Conservation (phyloP, 2,797 vertebrate species). For the Gila robusta region DNA sequence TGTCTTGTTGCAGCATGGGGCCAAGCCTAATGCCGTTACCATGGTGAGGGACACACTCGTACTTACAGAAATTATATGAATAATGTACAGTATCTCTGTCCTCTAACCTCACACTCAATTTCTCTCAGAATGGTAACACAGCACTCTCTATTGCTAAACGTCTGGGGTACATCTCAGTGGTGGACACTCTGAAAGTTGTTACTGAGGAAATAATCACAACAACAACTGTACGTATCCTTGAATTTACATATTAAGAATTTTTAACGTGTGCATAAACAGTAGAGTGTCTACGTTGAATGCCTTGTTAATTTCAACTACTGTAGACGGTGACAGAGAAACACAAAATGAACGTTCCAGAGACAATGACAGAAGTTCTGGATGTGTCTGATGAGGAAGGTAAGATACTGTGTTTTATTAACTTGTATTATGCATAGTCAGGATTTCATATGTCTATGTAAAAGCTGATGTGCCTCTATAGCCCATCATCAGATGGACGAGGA, state of each 20-base stretch:
- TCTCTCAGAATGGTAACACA: slow-evolving; percentile 94
- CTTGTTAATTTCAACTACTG: background rate
- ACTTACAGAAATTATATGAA: slow-evolving; percentile 18
- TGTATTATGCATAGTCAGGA: background rate
- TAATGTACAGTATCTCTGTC: background rate
- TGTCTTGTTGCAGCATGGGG: slow-evolving; percentile 89
- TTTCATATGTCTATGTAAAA: slow-evolving; percentile 36
- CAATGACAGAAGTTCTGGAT: slow-evolving; percentile 97
- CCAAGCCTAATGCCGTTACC: slow-evolving; percentile 92
- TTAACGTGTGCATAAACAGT: background rate
- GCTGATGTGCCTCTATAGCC: slow-evolving; percentile 79
- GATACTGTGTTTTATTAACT: slow-evolving; percentile 54
- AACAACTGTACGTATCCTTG: slow-evolving; percentile 86
- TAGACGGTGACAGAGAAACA: slow-evolving; percentile 98
- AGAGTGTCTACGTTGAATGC: background rate
- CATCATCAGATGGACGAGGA: slow-evolving; percentile 83
- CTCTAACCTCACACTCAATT: background rate
- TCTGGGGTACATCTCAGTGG: slow-evolving; percentile 97
- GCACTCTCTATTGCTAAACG: slow-evolving; percentile 95
- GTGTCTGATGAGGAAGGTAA: slow-evolving; percentile 99
- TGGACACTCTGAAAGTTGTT: slow-evolving; percentile 95
- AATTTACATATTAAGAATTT: background rate
- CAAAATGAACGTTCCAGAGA: slow-evolving; percentile 98
- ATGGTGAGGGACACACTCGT: slow-evolving; percentile 79
- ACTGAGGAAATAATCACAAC: slow-evolving; percentile 95